Conservation (phyloP, 2,113 vertebrate species). For the Paedocypris sp. region DNA sequence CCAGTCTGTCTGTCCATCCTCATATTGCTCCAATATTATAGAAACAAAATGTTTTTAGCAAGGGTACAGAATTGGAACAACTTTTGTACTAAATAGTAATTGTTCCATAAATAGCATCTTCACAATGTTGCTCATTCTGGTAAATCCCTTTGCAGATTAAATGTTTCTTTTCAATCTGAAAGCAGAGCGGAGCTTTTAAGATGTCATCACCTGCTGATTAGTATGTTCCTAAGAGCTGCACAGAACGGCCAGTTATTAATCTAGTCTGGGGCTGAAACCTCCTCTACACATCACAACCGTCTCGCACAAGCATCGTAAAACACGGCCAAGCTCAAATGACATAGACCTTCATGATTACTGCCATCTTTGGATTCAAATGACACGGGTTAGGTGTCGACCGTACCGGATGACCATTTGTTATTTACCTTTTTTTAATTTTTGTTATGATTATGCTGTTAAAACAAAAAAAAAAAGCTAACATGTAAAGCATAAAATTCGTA, state of each 20-base stretch:
- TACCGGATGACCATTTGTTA: no score
- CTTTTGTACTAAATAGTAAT: not conserved
- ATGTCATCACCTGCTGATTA: slow-evolving; percentile 40
- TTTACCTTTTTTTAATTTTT: no score
- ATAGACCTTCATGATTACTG: no score
- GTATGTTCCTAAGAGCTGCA: slow-evolving; percentile 33
- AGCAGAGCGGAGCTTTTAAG: slow-evolving; percentile 38
- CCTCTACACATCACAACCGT: slow-evolving; percentile 15
- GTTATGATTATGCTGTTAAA: no score
- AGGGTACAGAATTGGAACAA: not conserved
- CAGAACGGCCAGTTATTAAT: slow-evolving; percentile 34
- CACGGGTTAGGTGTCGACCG: no score
- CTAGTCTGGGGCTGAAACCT: slow-evolving; percentile 21
- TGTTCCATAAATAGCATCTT: slow-evolving; percentile 16
- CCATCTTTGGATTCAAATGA: no score
- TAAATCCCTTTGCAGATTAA: slow-evolving; percentile 22
- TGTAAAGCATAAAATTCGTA: no score
- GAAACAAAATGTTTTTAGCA: not conserved
- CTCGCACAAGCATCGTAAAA: no score
- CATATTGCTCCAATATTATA: not conserved
- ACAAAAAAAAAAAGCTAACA: no score
- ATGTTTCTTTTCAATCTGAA: slow-evolving; percentile 31
- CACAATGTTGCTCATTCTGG: slow-evolving; percentile 24
- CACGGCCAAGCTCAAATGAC: no score
- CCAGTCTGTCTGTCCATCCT: not conserved